Evolutionary conservation across 2,888 invertebrate species (phyloP).

Genomic region (Eumerus sabulonum): DNA sequence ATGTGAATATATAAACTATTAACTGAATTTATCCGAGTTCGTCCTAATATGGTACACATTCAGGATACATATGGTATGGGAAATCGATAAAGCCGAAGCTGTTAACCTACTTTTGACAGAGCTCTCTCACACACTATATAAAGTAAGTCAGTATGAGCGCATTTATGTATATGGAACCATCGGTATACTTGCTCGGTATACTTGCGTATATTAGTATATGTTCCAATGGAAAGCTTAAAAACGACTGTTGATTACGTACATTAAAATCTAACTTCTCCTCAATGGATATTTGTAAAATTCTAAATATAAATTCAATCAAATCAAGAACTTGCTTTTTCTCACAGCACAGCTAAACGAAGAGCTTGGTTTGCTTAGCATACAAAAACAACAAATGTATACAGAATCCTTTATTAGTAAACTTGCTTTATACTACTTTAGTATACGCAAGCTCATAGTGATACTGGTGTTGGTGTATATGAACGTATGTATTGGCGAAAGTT

Average conservation of each 20-base stretch:
- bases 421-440: constrained; percentile 50
- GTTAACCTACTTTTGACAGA: constrained; percentile 63
- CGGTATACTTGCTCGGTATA: too few species aligned
- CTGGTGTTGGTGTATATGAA: too few species aligned
- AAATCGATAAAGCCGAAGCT: constrained; percentile 68
- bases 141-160: constrained; percentile 30
- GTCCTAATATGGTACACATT: too few species aligned
- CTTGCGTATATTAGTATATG: too few species aligned
- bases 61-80: constrained; percentile 57
- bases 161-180: constrained; percentile 4
- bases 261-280: too few species aligned
- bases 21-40: too few species aligned
- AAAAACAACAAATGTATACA: constrained; percentile 32
- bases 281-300: too few species aligned
- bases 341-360: not conserved
- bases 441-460: constrained; percentile 54
- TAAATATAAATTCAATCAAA: too few species aligned
- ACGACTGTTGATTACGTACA: too few species aligned
- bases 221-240: too few species aligned
- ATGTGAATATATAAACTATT: constrained; percentile 24
- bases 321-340: not conserved
- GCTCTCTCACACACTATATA: constrained; percentile 24
- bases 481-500: constrained; percentile 49
- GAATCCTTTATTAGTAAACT: constrained; percentile 21
- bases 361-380: constrained; percentile 34